Percentiles rank a stretch among this genome's conserved stretches.
Conservation (phyloP, 2,888 invertebrate genomes). For the Furcula furcula region DNA sequence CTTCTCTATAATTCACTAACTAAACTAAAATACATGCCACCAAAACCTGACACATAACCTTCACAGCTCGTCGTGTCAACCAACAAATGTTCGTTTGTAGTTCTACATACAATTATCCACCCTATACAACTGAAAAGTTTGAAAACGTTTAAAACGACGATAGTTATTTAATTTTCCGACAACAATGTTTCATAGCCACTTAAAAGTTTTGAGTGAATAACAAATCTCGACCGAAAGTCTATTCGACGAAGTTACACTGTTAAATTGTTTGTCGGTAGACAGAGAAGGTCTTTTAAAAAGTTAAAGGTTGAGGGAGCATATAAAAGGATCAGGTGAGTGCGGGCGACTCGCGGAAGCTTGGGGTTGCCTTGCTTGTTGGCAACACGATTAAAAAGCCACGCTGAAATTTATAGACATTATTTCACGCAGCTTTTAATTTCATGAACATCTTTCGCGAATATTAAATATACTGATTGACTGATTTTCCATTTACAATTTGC, state of each 20-base stretch:
- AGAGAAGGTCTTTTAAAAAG: slow-evolving; percentile 64
- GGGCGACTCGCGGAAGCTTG: slow-evolving; percentile 1
- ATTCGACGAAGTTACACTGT: slow-evolving; percentile 70
- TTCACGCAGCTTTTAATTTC: slow-evolving; percentile 11
- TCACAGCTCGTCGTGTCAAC: slow-evolving; percentile 57
- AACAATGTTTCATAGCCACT: slow-evolving; percentile 78
- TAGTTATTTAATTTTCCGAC: slow-evolving; percentile 71
- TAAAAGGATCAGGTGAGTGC: slow-evolving; percentile 48
- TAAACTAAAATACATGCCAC: slow-evolving; percentile 55
- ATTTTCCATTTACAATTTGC: background rate
- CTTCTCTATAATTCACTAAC: slow-evolving; percentile 47
- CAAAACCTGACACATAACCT: slow-evolving; percentile 56
- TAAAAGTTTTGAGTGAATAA: slow-evolving; percentile 80
- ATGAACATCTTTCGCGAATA: slow-evolving; percentile 2
- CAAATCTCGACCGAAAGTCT: slow-evolving; percentile 77
- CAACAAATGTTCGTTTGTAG: slow-evolving; percentile 50
- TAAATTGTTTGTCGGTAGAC: slow-evolving; percentile 73
- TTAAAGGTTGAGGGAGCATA: slow-evolving; percentile 60
- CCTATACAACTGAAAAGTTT: slow-evolving; percentile 41
- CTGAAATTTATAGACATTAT: slow-evolving; percentile 16
- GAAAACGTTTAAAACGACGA: slow-evolving; percentile 31
- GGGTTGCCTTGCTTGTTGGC: slow-evolving; percentile 17
- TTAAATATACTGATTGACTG: background rate
- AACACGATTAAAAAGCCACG: slow-evolving; percentile 21
- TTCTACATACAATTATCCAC: slow-evolving; percentile 44